Conservation (phyloP, 2,797 vertebrate species). For the Micrastur ruficollis region DNA sequence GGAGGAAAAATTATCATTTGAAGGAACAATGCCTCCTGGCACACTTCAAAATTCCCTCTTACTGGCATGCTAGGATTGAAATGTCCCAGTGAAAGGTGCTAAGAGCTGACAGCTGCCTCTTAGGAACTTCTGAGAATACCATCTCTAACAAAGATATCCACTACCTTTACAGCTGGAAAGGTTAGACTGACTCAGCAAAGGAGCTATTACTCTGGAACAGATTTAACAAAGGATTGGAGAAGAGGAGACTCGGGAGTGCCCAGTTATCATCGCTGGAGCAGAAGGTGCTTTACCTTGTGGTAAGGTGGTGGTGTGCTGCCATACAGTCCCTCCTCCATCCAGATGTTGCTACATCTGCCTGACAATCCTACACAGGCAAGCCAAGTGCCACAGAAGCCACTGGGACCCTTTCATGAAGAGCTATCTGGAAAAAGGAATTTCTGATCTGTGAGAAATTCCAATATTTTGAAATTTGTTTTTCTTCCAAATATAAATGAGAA, state of each 20-base stretch:
- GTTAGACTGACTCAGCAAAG: not conserved
- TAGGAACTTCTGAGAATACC: not conserved
- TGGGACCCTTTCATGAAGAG: not conserved
- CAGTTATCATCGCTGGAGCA: not conserved
- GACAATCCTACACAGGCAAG: not conserved
- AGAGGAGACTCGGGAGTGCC: not conserved
- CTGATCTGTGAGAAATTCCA: constrained; percentile 18
- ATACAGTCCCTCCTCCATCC: not conserved
- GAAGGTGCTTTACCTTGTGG: not conserved
- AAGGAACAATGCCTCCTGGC: not conserved
- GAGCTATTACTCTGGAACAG: not conserved
- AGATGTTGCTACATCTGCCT: not conserved
- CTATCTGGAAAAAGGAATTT: not conserved
- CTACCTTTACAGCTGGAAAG: not conserved
- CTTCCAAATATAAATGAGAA: not conserved
- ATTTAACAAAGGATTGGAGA: not conserved
- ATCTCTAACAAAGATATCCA: not conserved
- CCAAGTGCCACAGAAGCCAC: not conserved
- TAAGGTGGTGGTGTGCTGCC: not conserved
- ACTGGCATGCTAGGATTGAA: not conserved
- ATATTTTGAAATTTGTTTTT: not conserved
- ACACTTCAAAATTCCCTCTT: not conserved
- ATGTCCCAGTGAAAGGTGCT: not conserved
- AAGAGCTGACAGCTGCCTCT: not conserved
- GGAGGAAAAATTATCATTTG: not conserved